Evolutionary conservation across 2,797 vertebrate species (phyloP).

Genomic region (Enteromius radiatus): DNA sequence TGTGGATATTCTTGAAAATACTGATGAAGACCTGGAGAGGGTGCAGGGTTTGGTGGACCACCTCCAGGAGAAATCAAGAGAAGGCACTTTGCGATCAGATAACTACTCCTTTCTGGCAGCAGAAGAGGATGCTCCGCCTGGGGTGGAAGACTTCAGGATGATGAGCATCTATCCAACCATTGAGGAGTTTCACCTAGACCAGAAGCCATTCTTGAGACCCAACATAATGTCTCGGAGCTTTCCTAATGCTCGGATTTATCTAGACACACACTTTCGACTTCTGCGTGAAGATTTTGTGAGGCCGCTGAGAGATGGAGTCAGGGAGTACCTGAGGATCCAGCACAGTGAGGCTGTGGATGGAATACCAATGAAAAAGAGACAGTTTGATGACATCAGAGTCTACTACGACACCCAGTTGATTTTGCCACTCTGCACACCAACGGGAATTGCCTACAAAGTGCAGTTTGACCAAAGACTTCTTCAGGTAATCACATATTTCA

Average conservation of each 20-base stretch:
- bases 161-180: slow-evolving; percentile 87
- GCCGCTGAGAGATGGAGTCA: slow-evolving; percentile 90
- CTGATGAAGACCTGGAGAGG: slow-evolving; percentile 76
- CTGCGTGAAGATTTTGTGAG: slow-evolving; percentile 93
- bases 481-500: slow-evolving; percentile 60
- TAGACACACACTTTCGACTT: slow-evolving; percentile 93
- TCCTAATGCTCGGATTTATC: slow-evolving; percentile 81
- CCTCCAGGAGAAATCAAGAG: slow-evolving; percentile 83
- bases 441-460: slow-evolving; percentile 84
- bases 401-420: slow-evolving; percentile 84
- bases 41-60: slow-evolving; percentile 79
- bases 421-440: slow-evolving; percentile 78
- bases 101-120: slow-evolving; percentile 75
- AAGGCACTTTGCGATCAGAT: slow-evolving; percentile 81
- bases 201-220: slow-evolving; percentile 85
- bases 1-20: slow-evolving; percentile 76
- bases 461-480: slow-evolving; percentile 85
- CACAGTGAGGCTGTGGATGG: slow-evolving; percentile 59
- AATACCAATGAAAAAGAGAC: slow-evolving; percentile 71
- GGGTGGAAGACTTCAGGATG: slow-evolving; percentile 76
- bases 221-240: slow-evolving; percentile 84
- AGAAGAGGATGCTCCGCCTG: slow-evolving; percentile 63
- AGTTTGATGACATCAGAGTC: slow-evolving; percentile 88
- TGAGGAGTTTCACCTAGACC: slow-evolving; percentile 81
- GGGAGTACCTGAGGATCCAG: slow-evolving; percentile 77